Evolutionary conservation across 23 tunicate species (phyloP).

Genomic region (Trididemnum nubilum): DNA sequence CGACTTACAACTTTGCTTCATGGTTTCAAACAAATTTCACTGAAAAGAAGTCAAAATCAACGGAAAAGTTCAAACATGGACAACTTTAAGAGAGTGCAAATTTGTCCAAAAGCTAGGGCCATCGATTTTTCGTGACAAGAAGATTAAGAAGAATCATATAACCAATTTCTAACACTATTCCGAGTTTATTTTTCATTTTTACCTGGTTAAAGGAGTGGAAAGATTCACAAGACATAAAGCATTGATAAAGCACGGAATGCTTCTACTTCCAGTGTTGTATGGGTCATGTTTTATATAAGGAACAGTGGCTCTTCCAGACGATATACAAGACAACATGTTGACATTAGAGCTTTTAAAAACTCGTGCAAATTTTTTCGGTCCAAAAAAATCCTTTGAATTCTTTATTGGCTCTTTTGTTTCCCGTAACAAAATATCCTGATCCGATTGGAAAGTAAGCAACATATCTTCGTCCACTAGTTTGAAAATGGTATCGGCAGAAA

Average conservation of each 20-base stretch:
- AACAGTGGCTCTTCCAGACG: not conserved
- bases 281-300: not conserved
- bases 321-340: not conserved
- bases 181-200: no score
- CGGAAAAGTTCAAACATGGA: no score
- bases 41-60: no score
- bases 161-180: no score
- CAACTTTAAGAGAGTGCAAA: no score
- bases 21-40: no score
- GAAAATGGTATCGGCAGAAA: not conserved
- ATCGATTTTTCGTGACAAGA: no score
- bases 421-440: not conserved
- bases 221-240: constrained; percentile 18
- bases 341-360: not conserved
- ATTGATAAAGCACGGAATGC: not conserved
- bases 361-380: not conserved
- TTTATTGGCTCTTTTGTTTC: not conserved
- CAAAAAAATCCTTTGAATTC: not conserved
- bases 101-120: no score
- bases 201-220: not conserved
- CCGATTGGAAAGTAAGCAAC: not conserved
- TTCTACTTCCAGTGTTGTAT: not conserved
- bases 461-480: not conserved
- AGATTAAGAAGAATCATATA: no score
- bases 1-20: no score